A percentile compares a stretch with the other conserved stretches of the same genome.
phyloP scores from a whole-genome alignment of 1,140 invertebrate genomes.

The Leptoteleia sp. region DNA sequence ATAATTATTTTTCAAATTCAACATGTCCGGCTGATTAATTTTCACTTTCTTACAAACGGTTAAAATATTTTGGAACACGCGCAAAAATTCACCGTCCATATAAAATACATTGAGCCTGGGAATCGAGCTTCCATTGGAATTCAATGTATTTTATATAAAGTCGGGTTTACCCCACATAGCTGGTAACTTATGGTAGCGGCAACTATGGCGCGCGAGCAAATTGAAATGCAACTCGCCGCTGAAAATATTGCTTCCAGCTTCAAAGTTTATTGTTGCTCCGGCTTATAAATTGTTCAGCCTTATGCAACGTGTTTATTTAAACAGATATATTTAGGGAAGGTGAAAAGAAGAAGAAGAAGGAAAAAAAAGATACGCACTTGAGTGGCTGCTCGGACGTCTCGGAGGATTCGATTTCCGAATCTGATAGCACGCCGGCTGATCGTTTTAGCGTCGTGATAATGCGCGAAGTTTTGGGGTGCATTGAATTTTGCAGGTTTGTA shows the following conservation, averaged over 20 bases:
- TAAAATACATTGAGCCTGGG: constrained; percentile 16
- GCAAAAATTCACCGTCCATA: constrained; percentile 13
- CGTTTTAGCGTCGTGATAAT: constrained; percentile 76
- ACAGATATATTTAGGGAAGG: no score
- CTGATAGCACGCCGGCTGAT: constrained; percentile 60
- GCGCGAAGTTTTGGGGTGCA: constrained; percentile 75
- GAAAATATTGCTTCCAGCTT: constrained; percentile 1
- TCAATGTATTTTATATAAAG: constrained; percentile 46
- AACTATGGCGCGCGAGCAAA: constrained; percentile 9
- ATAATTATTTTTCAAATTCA: constrained; percentile 15
- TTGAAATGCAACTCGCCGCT: constrained; percentile 14
- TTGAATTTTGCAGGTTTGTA: constrained; percentile 68
- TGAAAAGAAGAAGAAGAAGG: no score
- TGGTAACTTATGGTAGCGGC: constrained; percentile 11
- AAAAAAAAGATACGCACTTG: constrained; percentile 44
- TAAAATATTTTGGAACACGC: constrained; percentile 16
- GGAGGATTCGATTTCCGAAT: constrained; percentile 61
- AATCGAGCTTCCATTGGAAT: constrained; percentile 23
- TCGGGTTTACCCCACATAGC: constrained; percentile 32
- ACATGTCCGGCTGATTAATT: constrained; percentile 2
- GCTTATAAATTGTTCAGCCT: background rate
- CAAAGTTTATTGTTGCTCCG: background rate
- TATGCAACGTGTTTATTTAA: no score
- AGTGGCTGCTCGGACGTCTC: constrained; percentile 26
- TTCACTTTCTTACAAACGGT: background rate